These are phyloP conservation scores for Paguma larvata DNA, from an alignment of 2,797 vertebrate genomes.

Conservation along the genomic window DNA sequence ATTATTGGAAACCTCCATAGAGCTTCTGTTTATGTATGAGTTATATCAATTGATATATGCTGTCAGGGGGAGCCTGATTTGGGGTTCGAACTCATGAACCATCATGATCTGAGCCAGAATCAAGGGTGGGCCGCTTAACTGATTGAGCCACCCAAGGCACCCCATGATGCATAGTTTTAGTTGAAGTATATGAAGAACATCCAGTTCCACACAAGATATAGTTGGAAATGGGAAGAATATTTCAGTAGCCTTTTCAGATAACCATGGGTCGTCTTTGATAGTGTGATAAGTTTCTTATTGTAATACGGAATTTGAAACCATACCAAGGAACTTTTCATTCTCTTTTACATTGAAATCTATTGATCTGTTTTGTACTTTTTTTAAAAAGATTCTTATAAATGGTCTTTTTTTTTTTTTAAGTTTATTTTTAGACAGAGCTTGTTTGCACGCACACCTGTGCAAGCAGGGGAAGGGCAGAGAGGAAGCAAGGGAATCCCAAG, in stretches of 20 bases:
- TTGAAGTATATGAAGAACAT: conserved; percentile 21
- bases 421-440: background rate
- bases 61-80: no score
- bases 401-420: background rate
- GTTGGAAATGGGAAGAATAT: background rate
- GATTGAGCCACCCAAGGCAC: no score
- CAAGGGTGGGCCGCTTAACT: no score
- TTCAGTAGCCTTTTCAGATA: background rate
- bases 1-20: background rate
- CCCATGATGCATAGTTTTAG: background rate
- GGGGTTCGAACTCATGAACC: no score
- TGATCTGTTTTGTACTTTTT: background rate
- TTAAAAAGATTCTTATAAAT: background rate
- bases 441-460: background rate
- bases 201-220: background rate
- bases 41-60: background rate
- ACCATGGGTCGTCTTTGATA: background rate
- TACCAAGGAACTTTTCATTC: background rate
- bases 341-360: background rate
- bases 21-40: background rate
- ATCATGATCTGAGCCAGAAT: no score
- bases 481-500: no score
- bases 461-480: background rate
- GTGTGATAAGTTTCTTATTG: background rate
- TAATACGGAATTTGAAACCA: background rate